Base-by-base conservation (phyloP, 2,888 invertebrate genomes). In the Bimastos eiseni region DNA sequence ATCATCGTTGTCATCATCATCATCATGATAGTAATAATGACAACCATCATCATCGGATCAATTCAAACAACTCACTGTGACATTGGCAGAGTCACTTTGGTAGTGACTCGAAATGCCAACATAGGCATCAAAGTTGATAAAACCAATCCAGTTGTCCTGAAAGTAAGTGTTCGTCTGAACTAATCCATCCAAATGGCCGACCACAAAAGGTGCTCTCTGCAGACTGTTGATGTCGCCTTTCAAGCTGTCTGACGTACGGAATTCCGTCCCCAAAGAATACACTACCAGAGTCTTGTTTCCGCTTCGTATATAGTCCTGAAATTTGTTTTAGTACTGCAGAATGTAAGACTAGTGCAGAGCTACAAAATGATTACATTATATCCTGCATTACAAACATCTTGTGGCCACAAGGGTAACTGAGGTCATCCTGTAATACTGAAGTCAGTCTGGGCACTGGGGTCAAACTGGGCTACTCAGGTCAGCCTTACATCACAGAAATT, bases 61-160 rank as follows among this genome's bases (percentile, higher is more conserved):
- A 86, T 84, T 86, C 34, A 36, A 86, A 86, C 24, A 13, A 37
- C 86, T 86, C n/a, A 86, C 86, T 34, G 86, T 86, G 86, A 86
- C 86, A 86, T 86, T 86, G 86, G 86, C 86, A 36, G 86, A 8
- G 37, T 86, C 86, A 34, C 86, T 86, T 36, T 24, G 36, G n/a
- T 36, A 86, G 11, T 86, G 86, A 86, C 36, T 86, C 24, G 8
- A 15, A 8, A 86, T 34, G 30, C 86, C 86, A 34, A 86, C 86
- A 8, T 34, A 36, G 86, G n/a, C 86, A 86, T 86, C 86, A 86
- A 86, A 86, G n/a, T 15, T 86, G 36, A 86, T 37, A 36, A 24
- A 86, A 86, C 86, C 86, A 86, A 13, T 86, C 86, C 86, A 86
- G 15, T 86, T 37, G n/a, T 86, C 86, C 15, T 86, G 86, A 36